Base-by-base conservation (phyloP, 2,888 invertebrate genomes). In the Phragmatobia fuliginosa region DNA sequence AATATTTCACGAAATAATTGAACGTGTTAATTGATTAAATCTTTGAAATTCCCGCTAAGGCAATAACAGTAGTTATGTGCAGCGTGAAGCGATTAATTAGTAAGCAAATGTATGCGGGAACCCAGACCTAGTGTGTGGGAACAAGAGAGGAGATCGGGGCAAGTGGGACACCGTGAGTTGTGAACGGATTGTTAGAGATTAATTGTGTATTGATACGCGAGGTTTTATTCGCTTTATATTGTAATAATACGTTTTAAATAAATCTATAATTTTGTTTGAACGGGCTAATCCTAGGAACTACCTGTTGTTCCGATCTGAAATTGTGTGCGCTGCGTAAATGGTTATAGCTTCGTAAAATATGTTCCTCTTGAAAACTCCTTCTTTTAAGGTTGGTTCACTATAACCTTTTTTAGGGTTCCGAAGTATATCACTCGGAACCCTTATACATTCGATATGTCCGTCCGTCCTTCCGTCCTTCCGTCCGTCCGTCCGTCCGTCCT, bases 91-190 rank as follows among this genome's bases (percentile, higher is more conserved):
- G 80, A 83, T 85, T 84, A 85, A 83, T 88, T 83, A 80, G 56
- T 67, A 76, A 80, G 77, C 80, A 83, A 85, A 85, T 82, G 79
- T 82, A 81, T 82, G 81, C 82, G 81, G 70, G 80, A 83, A 80
- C 76, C 60, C 58, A 67, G 33, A 83, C 84, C 77, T 75, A 79
- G 84, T 83, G 85, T 87, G 85, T 88, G 85, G 77, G 86, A 87
- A 86, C 67, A 36, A 33, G 65, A 32, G 38, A 67, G 65, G 70
- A 68, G 76, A 79, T 66, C 45, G 70, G 52, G 71, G 72, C 70
- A 60, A 65, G 64, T 64, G 45, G 68, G 36, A 62, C 68, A 52
- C 62, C 36, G 18, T 58, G 49, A 68, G 32, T 64, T 64, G 45
- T 68, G 68, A 28, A 21, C 31, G 33, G 41, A 68, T 68, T 64